These are phyloP conservation scores for Protobothrops mucrosquamatus DNA, from an alignment of 2,113 vertebrate species.

Conservation along the genomic window DNA sequence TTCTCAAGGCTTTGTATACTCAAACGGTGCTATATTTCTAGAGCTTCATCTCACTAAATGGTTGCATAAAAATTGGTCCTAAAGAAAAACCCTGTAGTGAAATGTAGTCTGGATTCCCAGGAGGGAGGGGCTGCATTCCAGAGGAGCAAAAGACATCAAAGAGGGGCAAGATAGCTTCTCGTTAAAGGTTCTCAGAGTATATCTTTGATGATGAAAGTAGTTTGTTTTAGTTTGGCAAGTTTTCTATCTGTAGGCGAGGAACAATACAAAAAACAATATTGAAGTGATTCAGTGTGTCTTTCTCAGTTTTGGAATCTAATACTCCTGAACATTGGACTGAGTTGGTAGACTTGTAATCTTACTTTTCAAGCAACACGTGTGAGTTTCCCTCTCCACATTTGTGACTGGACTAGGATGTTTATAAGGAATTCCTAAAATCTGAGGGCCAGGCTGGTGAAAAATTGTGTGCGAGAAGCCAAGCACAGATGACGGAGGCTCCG, in stretches of 20 bases:
- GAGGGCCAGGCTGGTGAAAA: background rate
- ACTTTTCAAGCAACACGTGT: background rate
- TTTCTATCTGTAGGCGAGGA: no score
- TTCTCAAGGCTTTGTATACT: background rate
- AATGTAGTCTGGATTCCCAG: no score
- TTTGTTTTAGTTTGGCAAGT: no score
- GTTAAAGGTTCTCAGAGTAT: no score
- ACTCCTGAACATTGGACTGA: accelerated
- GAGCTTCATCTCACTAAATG: background rate
- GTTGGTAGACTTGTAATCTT: accelerated
- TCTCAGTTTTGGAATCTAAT: no score
- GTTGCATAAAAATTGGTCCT: background rate
- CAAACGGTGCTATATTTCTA: background rate
- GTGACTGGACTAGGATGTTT: accelerated
- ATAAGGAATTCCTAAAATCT: background rate
- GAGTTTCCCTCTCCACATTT: background rate
- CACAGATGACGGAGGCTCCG: background rate
- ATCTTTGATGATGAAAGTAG: no score
- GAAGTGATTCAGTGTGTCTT: no score
- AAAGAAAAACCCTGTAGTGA: background rate
- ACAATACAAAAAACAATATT: no score
- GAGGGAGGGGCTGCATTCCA: no score
- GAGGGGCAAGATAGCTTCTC: no score
- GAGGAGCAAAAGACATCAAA: no score
- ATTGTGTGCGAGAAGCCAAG: background rate